phyloP scores from a whole-genome alignment of 53 echinoderm and acorn worm species.

The Apostichopus leukothele region DNA sequence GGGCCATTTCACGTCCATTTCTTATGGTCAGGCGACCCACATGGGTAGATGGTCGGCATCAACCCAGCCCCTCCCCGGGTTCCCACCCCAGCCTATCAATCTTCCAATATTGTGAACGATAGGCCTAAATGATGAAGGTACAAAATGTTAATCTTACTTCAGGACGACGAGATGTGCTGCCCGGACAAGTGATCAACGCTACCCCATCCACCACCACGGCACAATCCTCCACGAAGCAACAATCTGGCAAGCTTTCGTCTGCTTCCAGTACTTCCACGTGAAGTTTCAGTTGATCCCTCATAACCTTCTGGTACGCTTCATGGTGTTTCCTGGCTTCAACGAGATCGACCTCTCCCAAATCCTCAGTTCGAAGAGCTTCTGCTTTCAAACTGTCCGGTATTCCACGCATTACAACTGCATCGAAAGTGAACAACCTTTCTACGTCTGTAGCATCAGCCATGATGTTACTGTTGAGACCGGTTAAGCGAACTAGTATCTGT shows the following conservation, averaged over 20 bases:
- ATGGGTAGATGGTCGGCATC: too few relatives aligned
- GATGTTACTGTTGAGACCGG: background rate
- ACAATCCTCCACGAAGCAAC: constrained; percentile 87
- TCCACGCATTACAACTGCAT: constrained; percentile 52
- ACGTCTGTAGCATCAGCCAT: constrained; percentile 9
- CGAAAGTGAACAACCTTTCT: constrained; percentile 36
- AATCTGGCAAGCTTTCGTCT: constrained; percentile 75
- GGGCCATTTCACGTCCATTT: too few relatives aligned
- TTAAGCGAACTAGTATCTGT: too few relatives aligned
- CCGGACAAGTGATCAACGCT: constrained; percentile 72
- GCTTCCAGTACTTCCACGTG: constrained; percentile 71
- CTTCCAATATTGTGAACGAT: too few relatives aligned
- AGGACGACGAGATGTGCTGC: constrained; percentile 54
- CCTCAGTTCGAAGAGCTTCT: constrained; percentile 65
- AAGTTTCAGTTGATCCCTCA: constrained; percentile 44
- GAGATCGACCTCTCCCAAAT: constrained; percentile 66
- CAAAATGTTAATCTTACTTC: constrained; percentile 63
- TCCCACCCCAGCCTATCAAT: too few relatives aligned
- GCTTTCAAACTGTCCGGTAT: constrained; percentile 67
- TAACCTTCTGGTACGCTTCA: constrained; percentile 38
- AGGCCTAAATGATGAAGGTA: too few relatives aligned
- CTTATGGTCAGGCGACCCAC: too few relatives aligned
- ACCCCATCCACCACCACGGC: constrained; percentile 80
- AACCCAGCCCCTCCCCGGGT: too few relatives aligned
- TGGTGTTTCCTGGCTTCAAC: constrained; percentile 66